Conservation (phyloP, 1,140 invertebrate genomes). For the Parasteatoda tepidariorum region DNA sequence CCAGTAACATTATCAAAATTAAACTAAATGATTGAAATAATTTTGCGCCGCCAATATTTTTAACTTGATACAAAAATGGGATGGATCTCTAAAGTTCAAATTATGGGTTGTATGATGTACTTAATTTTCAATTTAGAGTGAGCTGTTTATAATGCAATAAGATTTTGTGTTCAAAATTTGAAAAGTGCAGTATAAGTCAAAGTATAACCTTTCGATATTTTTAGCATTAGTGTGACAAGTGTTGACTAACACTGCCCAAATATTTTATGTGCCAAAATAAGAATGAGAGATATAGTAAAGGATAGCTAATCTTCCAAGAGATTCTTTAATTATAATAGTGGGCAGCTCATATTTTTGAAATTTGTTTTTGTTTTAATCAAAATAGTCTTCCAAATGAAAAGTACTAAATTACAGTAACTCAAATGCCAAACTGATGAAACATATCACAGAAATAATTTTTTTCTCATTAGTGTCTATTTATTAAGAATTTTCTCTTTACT, state of each 20-base stretch:
- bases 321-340: slow-evolving; percentile 1
- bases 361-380: slow-evolving; percentile 45
- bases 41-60: slow-evolving; percentile 51
- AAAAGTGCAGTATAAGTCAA: not conserved
- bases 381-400: slow-evolving; percentile 56
- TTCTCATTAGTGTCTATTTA: slow-evolving; percentile 49
- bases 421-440: slow-evolving; percentile 55
- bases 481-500: slow-evolving; percentile 56
- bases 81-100: slow-evolving; percentile 23
- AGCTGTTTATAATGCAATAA: slow-evolving; percentile 31
- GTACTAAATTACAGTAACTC: slow-evolving; percentile 43
- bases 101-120: not conserved
- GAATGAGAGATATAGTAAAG: slow-evolving; percentile 13
- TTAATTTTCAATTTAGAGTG: not conserved
- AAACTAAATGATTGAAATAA: slow-evolving; percentile 22
- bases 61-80: slow-evolving; percentile 20
- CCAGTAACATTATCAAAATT: slow-evolving; percentile 44
- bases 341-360: slow-evolving; percentile 37
- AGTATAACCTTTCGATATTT: not conserved
- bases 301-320: not conserved
- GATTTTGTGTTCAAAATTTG: not conserved
- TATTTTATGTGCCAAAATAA: slow-evolving; percentile 43
- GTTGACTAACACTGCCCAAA: slow-evolving; percentile 27
- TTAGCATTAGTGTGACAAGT: not conserved
- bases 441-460: slow-evolving; percentile 48